A percentile compares a stretch with the other conserved stretches of the same genome.
These are phyloP conservation scores for Epinotia nisella DNA, from an alignment of 2,888 invertebrate genomes.

Conservation along the genomic window DNA sequence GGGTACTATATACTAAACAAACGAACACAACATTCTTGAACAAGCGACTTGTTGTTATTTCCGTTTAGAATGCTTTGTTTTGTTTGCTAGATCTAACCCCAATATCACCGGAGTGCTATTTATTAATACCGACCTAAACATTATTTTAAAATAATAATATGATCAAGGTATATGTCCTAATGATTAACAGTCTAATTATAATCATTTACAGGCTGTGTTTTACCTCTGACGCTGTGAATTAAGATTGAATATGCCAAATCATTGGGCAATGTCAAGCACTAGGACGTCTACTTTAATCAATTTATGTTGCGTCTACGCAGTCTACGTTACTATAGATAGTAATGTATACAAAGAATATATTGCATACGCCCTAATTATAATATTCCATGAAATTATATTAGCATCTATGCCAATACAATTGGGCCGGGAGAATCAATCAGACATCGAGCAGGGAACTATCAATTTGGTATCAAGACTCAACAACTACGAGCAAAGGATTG, in stretches of 20 bases:
- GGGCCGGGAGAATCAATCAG: background rate
- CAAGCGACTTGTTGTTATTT: too few relatives aligned
- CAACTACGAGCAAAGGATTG: conserved; percentile 14
- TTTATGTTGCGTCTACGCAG: background rate
- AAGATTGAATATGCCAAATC: background rate
- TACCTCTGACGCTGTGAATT: background rate
- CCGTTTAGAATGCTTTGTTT: too few relatives aligned
- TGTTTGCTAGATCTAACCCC: too few relatives aligned
- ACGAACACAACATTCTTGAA: too few relatives aligned
- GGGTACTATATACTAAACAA: too few relatives aligned
- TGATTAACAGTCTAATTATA: too few relatives aligned
- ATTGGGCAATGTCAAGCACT: background rate
- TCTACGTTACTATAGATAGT: background rate
- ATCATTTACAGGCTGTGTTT: too few relatives aligned
- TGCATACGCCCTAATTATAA: conserved; percentile 1
- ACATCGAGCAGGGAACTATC: background rate
- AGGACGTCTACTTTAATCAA: background rate
- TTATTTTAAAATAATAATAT: too few relatives aligned
- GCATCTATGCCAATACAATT: background rate
- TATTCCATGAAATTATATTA: background rate
- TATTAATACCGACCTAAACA: too few relatives aligned
- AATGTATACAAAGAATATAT: background rate
- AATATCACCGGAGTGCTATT: too few relatives aligned
- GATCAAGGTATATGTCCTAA: too few relatives aligned
- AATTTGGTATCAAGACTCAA: conserved; percentile 1